Evolutionary conservation across 2,113 vertebrate species (phyloP).

Genomic region (Catagonus wagneri): DNA sequence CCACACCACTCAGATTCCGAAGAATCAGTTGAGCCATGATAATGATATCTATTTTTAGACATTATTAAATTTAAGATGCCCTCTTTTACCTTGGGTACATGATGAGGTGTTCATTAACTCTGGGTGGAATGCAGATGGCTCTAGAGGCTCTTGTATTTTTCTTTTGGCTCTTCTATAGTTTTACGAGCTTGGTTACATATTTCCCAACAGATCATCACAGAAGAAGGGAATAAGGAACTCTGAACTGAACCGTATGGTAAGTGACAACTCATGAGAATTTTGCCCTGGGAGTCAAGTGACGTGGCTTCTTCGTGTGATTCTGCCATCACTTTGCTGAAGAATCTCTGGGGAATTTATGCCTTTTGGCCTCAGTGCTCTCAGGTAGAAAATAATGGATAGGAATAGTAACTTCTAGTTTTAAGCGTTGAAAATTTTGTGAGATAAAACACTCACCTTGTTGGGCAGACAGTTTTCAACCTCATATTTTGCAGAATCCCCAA

Average conservation of each 20-base stretch:
- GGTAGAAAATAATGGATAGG: neutral
- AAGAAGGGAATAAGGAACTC: neutral
- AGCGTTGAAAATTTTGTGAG: neutral
- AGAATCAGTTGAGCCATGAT: neutral
- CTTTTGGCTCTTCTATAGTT: neutral
- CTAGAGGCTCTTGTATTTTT: neutral
- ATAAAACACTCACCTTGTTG: slow-evolving; percentile 89
- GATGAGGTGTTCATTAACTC: neutral
- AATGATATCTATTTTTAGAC: neutral
- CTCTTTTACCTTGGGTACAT: neutral
- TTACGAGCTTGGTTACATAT: neutral
- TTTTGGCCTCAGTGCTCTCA: neutral
- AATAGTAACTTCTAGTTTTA: neutral
- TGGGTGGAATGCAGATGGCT: no score
- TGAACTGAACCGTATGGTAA: neutral
- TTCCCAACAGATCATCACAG: neutral
- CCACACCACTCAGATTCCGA: neutral
- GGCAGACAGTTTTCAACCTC: slow-evolving; percentile 88
- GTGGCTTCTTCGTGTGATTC: neutral
- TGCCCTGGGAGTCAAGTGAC: neutral
- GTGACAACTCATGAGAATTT: neutral
- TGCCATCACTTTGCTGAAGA: neutral
- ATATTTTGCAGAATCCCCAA: slow-evolving; percentile 91
- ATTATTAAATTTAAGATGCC: neutral
- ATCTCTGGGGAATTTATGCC: neutral